Percentiles rank a stretch among this genome's conserved stretches.
These are phyloP conservation scores for Schizopygopsis pylzovi DNA, from an alignment of 2,797 vertebrate genomes.

Conservation along the genomic window DNA sequence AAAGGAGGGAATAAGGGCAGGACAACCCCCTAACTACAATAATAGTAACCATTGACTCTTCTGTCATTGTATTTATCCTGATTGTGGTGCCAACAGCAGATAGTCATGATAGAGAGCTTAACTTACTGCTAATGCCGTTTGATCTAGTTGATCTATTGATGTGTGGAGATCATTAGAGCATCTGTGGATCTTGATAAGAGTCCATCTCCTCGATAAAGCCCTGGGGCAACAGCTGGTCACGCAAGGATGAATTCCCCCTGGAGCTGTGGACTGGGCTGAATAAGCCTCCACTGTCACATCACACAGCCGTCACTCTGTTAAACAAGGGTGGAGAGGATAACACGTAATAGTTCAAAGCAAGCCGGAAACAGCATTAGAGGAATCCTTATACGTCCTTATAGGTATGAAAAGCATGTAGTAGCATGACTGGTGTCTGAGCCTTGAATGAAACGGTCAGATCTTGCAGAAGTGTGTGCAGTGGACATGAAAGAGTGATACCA, in stretches of 20 bases:
- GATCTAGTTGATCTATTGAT: conserved; percentile 42
- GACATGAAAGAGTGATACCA: not conserved
- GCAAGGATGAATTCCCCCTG: conserved; percentile 71
- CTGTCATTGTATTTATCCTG: conserved; percentile 37
- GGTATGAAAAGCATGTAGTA: conserved; percentile 2
- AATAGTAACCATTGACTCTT: conserved; percentile 23
- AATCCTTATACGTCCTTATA: too few species aligned
- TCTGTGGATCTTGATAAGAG: conserved; percentile 56
- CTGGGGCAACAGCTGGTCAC: conserved; percentile 53
- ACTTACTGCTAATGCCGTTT: conserved; percentile 38
- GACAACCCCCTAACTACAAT: not conserved
- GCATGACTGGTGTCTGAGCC: not conserved
- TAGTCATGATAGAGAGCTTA: conserved; percentile 51
- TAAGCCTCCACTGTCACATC: conserved; percentile 65
- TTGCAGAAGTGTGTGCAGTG: not conserved
- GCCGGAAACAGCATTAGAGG: not conserved
- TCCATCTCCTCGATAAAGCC: conserved; percentile 38
- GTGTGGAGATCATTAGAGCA: conserved; percentile 46
- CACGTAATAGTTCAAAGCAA: conserved; percentile 13
- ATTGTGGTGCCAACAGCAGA: conserved; percentile 47
- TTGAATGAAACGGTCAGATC: not conserved
- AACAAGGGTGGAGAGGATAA: conserved; percentile 55
- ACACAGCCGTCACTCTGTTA: conserved; percentile 64
- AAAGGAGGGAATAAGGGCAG: not conserved
- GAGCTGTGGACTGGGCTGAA: conserved; percentile 59